These are phyloP conservation scores for Crotophaga sulcirostris DNA, from an alignment of 2,113 vertebrate genomes.

Conservation along the genomic window DNA sequence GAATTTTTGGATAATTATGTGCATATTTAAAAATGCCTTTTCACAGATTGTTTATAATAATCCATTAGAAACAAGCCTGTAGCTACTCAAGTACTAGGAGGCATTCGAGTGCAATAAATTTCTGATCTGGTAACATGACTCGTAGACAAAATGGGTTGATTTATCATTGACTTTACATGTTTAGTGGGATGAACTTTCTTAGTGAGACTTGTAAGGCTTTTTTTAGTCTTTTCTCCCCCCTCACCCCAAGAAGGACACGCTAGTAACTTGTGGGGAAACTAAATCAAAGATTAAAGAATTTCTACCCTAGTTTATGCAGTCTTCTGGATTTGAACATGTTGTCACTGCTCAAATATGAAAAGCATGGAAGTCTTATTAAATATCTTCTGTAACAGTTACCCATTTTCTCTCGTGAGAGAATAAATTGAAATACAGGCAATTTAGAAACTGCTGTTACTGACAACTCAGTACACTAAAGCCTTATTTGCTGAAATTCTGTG, in stretches of 20 bases:
- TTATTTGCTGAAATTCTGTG: slow-evolving; percentile 46
- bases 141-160: not conserved
- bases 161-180: not conserved
- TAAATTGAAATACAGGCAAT: not conserved
- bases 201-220: not conserved
- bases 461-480: not conserved
- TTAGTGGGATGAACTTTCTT: not conserved
- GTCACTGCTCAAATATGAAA: not conserved
- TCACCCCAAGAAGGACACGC: not conserved
- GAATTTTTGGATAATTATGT: not conserved
- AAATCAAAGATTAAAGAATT: not conserved
- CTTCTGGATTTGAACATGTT: not conserved
- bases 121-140: not conserved
- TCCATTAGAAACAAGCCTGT: not conserved
- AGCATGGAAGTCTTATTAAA: not conserved
- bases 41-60: not conserved
- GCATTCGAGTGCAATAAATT: not conserved
- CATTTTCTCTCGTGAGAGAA: not conserved
- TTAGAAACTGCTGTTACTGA: not conserved
- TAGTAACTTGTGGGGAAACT: not conserved
- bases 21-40: not conserved
- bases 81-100: not conserved
- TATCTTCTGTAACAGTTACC: not conserved
- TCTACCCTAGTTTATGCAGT: not conserved
- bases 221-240: not conserved